Percentiles rank a stretch among this genome's conserved stretches.
Evolutionary conservation across 2,113 vertebrate genomes (phyloP).

Genomic region (Cottus gobio): DNA sequence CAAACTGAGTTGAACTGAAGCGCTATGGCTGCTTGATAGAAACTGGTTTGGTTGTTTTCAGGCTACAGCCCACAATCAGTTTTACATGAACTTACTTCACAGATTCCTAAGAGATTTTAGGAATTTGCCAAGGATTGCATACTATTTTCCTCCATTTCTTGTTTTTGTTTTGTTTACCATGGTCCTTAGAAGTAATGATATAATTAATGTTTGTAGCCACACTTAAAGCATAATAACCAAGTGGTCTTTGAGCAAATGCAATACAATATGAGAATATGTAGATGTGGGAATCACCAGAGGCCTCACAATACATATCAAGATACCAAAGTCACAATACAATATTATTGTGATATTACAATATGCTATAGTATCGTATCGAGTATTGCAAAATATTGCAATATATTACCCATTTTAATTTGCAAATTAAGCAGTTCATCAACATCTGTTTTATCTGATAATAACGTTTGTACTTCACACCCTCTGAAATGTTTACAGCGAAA

Average conservation of each 20-base stretch:
- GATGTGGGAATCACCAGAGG: too few species aligned
- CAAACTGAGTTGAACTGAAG: slow-evolving; percentile 6
- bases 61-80: not conserved
- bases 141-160: not conserved
- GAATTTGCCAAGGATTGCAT: not conserved
- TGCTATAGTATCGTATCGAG: too few species aligned
- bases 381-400: too few species aligned
- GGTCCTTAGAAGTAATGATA: not conserved
- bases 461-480: too few species aligned
- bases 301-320: too few species aligned
- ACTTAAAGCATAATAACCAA: not conserved
- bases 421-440: too few species aligned
- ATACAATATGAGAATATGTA: not conserved
- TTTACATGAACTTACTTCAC: not conserved
- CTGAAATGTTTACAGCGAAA: too few species aligned
- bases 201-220: not conserved
- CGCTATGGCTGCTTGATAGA: not conserved
- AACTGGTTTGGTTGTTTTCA: not conserved
- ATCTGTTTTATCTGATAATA: too few species aligned
- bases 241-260: not conserved
- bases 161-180: not conserved
- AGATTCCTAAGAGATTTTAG: not conserved
- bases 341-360: too few species aligned
- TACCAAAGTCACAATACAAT: too few species aligned
- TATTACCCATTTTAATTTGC: too few species aligned